Conservation (phyloP, 2,888 invertebrate species). For the Allacma fusca region DNA sequence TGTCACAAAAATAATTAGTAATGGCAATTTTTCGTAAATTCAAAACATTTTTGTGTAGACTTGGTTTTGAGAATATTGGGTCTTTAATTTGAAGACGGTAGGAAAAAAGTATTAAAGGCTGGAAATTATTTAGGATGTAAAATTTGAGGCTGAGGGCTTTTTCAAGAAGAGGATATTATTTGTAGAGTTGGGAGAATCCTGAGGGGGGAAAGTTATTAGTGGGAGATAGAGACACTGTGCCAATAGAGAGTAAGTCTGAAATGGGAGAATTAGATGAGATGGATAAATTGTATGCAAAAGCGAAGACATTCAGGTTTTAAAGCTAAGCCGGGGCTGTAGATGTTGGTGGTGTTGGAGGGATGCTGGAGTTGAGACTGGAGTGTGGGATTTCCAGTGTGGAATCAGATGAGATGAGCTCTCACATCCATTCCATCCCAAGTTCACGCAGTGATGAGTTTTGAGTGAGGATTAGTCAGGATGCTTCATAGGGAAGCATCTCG, state of each 20-base stretch:
- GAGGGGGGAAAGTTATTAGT: not conserved
- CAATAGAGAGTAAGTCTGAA: conserved; percentile 26
- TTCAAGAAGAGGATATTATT: too few relatives aligned
- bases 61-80: too few relatives aligned
- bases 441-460: conserved; percentile 51
- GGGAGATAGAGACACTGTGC: not conserved
- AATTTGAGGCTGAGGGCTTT: too few relatives aligned
- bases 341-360: not conserved
- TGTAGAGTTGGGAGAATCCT: too few relatives aligned
- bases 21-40: too few relatives aligned
- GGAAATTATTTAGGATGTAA: too few relatives aligned
- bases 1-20: too few relatives aligned
- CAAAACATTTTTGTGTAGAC: too few relatives aligned
- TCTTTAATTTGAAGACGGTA: too few relatives aligned
- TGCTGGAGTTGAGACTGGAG: not conserved
- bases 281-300: conserved; percentile 44
- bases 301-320: conserved; percentile 43
- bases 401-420: conserved; percentile 42
- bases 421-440: conserved; percentile 46
- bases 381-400: conserved; percentile 36
- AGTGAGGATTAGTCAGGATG: conserved; percentile 48
- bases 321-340: conserved; percentile 34
- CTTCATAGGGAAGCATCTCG: conserved; percentile 15
- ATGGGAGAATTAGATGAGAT: conserved; percentile 41
- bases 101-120: too few relatives aligned